Conservation (phyloP, 2,113 vertebrate genomes). For the Brachyistius frenatus region DNA sequence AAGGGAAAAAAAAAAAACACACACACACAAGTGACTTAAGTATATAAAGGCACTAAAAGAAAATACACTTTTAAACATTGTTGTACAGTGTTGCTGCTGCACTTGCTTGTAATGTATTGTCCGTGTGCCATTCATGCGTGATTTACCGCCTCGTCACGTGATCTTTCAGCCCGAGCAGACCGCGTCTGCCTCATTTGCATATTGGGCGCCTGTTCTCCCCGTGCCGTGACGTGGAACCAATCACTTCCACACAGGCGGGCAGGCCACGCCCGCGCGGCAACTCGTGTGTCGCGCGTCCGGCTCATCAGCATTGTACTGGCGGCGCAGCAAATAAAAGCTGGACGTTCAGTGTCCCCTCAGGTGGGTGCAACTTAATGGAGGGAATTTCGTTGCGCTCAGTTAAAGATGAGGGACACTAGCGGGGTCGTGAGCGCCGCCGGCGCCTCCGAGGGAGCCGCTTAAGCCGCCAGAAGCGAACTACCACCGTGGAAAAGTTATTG, state of each 20-base stretch:
- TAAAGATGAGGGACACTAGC: neutral
- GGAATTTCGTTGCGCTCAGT: neutral
- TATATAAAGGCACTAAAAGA: too few species aligned
- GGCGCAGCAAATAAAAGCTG: neutral
- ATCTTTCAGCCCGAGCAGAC: neutral
- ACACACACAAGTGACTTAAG: too few species aligned
- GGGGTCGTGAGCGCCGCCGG: too few species aligned
- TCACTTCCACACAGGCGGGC: constrained; percentile 21
- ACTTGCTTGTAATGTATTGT: too few species aligned
- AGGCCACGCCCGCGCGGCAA: constrained; percentile 74
- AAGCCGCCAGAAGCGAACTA: too few species aligned
- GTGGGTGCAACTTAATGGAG: too few species aligned
- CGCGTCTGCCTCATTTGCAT: constrained; percentile 34
- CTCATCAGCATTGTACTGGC: constrained; percentile 20
- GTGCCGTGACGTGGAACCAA: constrained; percentile 47
- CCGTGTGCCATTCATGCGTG: too few species aligned
- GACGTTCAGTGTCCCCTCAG: too few species aligned
- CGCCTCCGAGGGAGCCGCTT: neutral
- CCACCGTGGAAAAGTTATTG: constrained; percentile 11
- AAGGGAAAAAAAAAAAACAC: too few species aligned
- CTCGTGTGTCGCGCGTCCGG: constrained; percentile 45
- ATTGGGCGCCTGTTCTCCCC: constrained; percentile 52
- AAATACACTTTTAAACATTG: too few species aligned
- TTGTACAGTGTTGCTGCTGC: too few species aligned
- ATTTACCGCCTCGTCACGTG: too few species aligned